Percentiles rank a stretch among this genome's conserved stretches.
Conservation (phyloP, 1,140 invertebrate genomes). For the Pomacea maculata region DNA sequence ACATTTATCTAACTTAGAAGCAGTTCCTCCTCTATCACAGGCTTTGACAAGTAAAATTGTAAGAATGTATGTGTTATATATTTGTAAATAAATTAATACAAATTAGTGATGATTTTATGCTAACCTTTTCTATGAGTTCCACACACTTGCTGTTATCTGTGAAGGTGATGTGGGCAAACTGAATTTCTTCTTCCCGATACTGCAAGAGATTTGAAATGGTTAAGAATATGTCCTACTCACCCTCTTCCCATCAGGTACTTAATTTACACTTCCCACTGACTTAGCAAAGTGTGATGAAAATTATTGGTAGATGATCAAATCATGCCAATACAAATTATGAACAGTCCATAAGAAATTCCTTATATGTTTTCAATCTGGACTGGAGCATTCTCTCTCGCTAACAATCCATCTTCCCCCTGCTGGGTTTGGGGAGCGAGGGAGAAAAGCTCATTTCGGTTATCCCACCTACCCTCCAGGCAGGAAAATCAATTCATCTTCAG, state of each 20-base stretch:
- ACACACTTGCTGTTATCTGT: slow-evolving; percentile 98
- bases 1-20: no score
- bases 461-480: no score
- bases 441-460: no score
- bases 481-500: no score
- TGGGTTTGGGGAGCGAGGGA: background rate
- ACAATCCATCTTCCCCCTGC: background rate
- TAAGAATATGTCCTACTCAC: slow-evolving; percentile 6
- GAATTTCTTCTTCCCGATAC: slow-evolving; percentile 97
- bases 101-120: slow-evolving; percentile 24
- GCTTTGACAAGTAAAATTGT: no score
- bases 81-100: background rate
- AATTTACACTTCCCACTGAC: background rate
- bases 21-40: no score
- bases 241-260: background rate
- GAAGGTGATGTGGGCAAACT: slow-evolving; percentile 99
- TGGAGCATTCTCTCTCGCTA: background rate
- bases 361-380: no score
- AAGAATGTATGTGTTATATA: no score
- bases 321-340: no score
- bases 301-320: no score
- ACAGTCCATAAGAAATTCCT: no score
- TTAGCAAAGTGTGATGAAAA: no score
- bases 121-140: slow-evolving; percentile 94
- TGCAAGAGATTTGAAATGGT: slow-evolving; percentile 44